phyloP scores from a whole-genome alignment of 2,113 vertebrate genomes.

The Microtus pennsylvanicus region DNA sequence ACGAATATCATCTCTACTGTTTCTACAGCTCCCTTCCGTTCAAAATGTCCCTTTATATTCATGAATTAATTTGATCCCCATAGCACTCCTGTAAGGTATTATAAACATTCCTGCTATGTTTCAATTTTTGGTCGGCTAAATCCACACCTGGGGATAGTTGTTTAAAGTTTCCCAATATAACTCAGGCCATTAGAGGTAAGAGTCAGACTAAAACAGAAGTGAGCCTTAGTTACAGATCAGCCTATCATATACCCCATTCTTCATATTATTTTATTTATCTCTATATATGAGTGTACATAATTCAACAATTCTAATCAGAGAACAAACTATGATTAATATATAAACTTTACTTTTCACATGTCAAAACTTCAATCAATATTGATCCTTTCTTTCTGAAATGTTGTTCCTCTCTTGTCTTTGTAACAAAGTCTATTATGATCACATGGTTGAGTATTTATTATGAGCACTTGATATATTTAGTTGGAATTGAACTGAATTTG shows the following conservation, averaged over 20 bases:
- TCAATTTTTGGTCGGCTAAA: not conserved
- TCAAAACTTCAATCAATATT: not conserved
- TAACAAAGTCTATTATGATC: not conserved
- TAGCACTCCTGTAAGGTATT: not conserved
- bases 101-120: not conserved
- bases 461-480: not conserved
- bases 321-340: not conserved
- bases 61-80: not conserved
- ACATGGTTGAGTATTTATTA: not conserved
- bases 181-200: not conserved
- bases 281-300: too few species aligned
- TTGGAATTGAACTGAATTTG: not conserved
- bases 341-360: constrained; percentile 17
- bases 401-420: constrained; percentile 11
- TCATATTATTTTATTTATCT: not conserved
- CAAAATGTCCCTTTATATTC: not conserved
- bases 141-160: not conserved
- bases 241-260: not conserved
- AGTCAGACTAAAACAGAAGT: not conserved
- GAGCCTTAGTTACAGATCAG: not conserved
- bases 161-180: not conserved
- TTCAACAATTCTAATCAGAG: not conserved
- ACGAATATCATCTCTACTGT: not conserved
- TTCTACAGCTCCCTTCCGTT: not conserved
- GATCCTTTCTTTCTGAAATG: not conserved